Base-by-base conservation (phyloP, 2,113 vertebrate genomes). In the Indicator maculatus region DNA sequence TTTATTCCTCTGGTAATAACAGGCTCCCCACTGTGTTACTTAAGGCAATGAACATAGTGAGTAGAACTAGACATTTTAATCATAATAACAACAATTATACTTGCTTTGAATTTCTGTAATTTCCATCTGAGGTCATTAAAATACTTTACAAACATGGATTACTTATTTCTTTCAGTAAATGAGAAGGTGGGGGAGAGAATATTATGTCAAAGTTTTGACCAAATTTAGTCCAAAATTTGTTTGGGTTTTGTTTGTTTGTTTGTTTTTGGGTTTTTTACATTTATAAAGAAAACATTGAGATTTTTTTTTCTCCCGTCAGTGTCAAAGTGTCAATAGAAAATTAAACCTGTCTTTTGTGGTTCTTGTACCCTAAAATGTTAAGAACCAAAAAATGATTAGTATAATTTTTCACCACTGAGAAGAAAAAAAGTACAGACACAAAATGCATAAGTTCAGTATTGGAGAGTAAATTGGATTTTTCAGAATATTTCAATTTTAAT, bases 1-100 rank as follows among this genome's bases (percentile, higher is more conserved):
- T 97, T 97, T 97, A 97, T 97, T 98, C 97, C 96, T 96, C 90
- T 86, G 91, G 90, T 96, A 97, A 96, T 97, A 98, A 96, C 95
- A 93, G 83, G 90, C 94, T 97, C 88, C 95, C 93, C 71, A 80
- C 86, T 94, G 96, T 95, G 97, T 97, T 95, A 93, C 95, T 95
- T 93, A 92, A 94, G 92, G 94, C 88, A 93, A n/a, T 90, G 88
- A 93, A 75, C 31, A 10, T 33, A 83, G 82, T 81, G 79, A 82
- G 88, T 33, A 77, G 81, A 93, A 58, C 24, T 85, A 93, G 88
- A 84, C 8, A 2, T 97, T 93, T 94, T 93, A 64, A 91, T 94
- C 92, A 72, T 89, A 88, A 89, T 47, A 92, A 83, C 83, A 93
- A 91, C 59, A 92, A 90, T 95, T 85, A 71, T 45, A 89, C 64